Evolutionary conservation across 2,113 vertebrate genomes (phyloP).

Genomic region (Harpagus bidentatus): DNA sequence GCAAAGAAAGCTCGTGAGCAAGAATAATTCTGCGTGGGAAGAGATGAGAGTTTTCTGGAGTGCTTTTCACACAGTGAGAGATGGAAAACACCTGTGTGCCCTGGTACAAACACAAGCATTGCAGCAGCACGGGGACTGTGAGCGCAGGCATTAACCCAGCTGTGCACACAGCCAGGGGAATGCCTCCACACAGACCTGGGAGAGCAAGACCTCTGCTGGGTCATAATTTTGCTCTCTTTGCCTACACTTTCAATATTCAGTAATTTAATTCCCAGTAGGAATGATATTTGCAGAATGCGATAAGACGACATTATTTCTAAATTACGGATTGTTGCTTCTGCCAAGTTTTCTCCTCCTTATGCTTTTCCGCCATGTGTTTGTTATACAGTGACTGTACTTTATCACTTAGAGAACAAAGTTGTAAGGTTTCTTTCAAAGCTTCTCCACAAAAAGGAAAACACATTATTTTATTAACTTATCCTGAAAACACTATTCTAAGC

Average conservation of each 20-base stretch:
- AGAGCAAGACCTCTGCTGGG: not conserved
- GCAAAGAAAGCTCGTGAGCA: not conserved
- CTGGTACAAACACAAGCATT: not conserved
- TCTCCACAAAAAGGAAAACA: constrained; percentile 10
- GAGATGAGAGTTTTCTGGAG: not conserved
- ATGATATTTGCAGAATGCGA: not conserved
- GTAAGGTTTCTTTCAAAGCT: constrained; percentile 33
- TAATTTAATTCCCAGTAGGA: not conserved
- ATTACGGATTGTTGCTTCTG: not conserved
- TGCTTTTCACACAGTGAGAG: not conserved
- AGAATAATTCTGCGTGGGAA: not conserved
- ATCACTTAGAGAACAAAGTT: not conserved
- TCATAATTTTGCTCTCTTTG: not conserved
- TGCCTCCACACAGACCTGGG: not conserved
- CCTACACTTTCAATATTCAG: not conserved
- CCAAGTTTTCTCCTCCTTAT: constrained; percentile 10
- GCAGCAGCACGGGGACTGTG: not conserved
- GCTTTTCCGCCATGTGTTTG: not conserved
- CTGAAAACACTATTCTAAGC: constrained; percentile 50
- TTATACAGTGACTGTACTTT: not conserved
- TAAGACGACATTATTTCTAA: not conserved
- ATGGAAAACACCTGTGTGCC: fast-evolving
- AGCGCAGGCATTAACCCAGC: not conserved
- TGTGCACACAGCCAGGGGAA: not conserved
- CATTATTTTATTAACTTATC: constrained; percentile 21